A percentile compares a stretch with the other conserved stretches of the same genome.
phyloP scores from a whole-genome alignment of 2,113 vertebrate genomes.

The Trochalopteron elliotii region DNA sequence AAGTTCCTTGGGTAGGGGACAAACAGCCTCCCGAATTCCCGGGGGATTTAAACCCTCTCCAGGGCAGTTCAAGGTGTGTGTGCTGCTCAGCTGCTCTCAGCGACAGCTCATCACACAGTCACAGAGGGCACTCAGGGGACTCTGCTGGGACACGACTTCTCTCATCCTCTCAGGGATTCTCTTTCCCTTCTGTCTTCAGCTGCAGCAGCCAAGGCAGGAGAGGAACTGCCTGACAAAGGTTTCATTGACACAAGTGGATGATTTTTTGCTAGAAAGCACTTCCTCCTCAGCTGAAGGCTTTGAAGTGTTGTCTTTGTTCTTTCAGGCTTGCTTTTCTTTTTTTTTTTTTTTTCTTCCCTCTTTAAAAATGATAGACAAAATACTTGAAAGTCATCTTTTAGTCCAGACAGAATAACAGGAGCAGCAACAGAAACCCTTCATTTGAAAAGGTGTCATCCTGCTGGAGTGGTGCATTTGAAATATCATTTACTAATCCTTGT shows the following conservation, averaged over 20 bases:
- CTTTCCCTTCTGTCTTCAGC: conserved; percentile 55
- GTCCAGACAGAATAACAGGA: neutral
- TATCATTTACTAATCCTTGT: conserved; percentile 34
- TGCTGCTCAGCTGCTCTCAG: conserved; percentile 9
- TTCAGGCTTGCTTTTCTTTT: conserved; percentile 47
- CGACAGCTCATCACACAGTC: neutral
- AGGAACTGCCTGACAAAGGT: conserved; percentile 69
- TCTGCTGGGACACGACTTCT: conserved; percentile 58
- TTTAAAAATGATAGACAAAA: conserved; percentile 15
- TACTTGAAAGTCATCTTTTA: conserved; percentile 36
- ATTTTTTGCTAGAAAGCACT: conserved; percentile 77
- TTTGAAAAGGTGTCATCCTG: conserved; percentile 18
- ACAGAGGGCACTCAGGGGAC: conserved; percentile 46
- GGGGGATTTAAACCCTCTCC: neutral
- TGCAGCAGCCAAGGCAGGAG: conserved; percentile 60
- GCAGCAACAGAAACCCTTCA: conserved; percentile 35
- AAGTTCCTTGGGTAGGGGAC: neutral
- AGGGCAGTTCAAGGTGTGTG: neutral
- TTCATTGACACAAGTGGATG: conserved; percentile 70
- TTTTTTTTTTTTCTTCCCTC: neutral
- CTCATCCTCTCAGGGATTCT: conserved; percentile 34
- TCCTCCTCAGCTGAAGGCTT: conserved; percentile 70
- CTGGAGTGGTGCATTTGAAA: neutral
- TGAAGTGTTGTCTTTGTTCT: conserved; percentile 78
- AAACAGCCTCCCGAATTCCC: neutral